These are phyloP conservation scores for Pantherophis alleghaniensis DNA, from an alignment of 2,797 vertebrate species.

Conservation along the genomic window DNA sequence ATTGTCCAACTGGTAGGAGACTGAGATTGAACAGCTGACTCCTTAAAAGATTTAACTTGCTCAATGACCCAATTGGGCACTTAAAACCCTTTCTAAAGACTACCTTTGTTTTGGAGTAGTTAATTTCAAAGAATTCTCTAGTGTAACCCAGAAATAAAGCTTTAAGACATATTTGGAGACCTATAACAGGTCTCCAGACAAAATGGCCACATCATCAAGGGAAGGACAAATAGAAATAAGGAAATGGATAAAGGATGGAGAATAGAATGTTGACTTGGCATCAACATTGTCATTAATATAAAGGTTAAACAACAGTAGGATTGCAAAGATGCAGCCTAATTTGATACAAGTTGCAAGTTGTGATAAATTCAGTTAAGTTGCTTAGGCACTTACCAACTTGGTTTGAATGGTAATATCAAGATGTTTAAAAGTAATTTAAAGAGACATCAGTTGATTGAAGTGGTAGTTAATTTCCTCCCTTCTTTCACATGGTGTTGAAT, in stretches of 20 bases:
- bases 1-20: background rate
- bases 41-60: background rate
- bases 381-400: background rate
- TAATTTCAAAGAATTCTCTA: background rate
- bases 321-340: background rate
- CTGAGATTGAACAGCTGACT: background rate
- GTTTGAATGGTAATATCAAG: background rate
- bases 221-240: background rate
- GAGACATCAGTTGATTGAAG: background rate
- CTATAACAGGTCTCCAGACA: background rate
- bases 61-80: background rate
- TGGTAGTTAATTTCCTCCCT: background rate
- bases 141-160: background rate
- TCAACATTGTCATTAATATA: background rate
- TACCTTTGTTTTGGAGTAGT: background rate
- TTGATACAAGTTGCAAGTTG: background rate
- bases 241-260: background rate
- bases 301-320: background rate
- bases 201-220: background rate
- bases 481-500: background rate
- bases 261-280: background rate
- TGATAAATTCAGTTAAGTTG: background rate
- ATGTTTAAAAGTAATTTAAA: background rate
- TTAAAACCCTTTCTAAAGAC: background rate
- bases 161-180: background rate